Base-by-base conservation (phyloP, 2,888 invertebrate genomes). In the Andrena marginata region DNA sequence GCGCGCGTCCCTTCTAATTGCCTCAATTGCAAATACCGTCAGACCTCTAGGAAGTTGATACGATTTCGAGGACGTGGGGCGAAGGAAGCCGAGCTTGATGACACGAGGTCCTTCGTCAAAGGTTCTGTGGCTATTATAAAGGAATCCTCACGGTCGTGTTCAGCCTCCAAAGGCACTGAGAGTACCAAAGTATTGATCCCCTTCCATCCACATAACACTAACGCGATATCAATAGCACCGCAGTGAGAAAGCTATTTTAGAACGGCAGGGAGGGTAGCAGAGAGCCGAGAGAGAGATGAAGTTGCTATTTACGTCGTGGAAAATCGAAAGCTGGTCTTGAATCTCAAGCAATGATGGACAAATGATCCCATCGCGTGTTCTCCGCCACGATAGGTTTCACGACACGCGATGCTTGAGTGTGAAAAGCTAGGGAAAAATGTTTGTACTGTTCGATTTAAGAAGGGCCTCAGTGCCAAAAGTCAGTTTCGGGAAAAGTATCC, bases 181-280 rank as follows among this genome's bases (percentile, higher is more conserved):
- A 81, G 85, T 82, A 79, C 85, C 85, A 54, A 83, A 80, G 88
- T 88, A 88, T 88, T 85, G 88, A 88, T 88, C 84, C 68, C 65
- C 65, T 77, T 73, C 71, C 73, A 73, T 77, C 82, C 73, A 69
- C 77, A 62, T 75, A 86, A 86, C 83, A 71, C 64, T 82, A 82
- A 72, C 86, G 82, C 48, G 85, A 81, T 88, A 88, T 87, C 83
- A 86, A 88, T 88, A 86, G 80, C 83, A 54, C 69, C 67, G 59
- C 67, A 73, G 76, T 63, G 87, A 84, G 80, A 80, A 84, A 84
- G 84, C 87, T 80, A 82, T 87, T 87, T 87, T 82, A 73, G 74
- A 82, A 49, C 62, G 56, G 77, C 59, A 51, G 64, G 69, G 82
- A 65, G 56, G 59, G 8, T 35, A 23, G 78, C 8, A 29, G 35